Evolutionary conservation across 2,113 vertebrate species (phyloP), one percentile per base, ranked within the genome.

Genomic region (Heteronetta atricapilla): DNA sequence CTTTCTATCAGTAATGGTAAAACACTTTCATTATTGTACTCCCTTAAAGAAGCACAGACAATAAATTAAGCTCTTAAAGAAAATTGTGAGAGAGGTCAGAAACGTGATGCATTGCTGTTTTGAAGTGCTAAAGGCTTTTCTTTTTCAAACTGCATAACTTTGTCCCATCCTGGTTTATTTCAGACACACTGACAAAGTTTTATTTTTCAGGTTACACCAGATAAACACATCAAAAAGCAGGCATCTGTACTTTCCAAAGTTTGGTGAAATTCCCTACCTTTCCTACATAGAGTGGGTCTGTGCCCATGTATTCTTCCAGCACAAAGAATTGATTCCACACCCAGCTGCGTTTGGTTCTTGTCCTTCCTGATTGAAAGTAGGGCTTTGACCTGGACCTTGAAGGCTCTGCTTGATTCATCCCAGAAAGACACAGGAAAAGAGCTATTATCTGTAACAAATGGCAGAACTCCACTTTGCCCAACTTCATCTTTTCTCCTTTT

Each of bases 311-410:
- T 97, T 99, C 99, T 97, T 99, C 99, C 97, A 99, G 98, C 58
- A 99, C 99, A 96, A 99, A 99, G 98, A 99, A 99, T 74, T 99
- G 99, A 97, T 99, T 99, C 99, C 99, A 99, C 94, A 99, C 99
- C 99, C 99, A 99, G 98, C 99, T 99, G 96, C 99, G 99, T 93
- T 98, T 99, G 86, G 98, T 98, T 96, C 99, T 98, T 5, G 97
- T 95, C 86, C 98, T 98, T 97, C 97, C 98, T 72, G 98, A 96
- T 60, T 97, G 98, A 88, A 98, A 96, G 94, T 98, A 98, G 53
- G 97, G 96, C 72, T 98, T 98, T 91, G 98, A 98, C 82, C 82
- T 97, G 80, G 98, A 98, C 96, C 96, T 96, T 33, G 98, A 98
- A 82, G 97, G 95, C 93, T 98, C 98, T 90, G 98, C 98, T 97